Percentiles rank a stretch among this genome's conserved stretches.
Evolutionary conservation across 2,888 invertebrate species (phyloP).

Genomic region (Tinea pellionella): DNA sequence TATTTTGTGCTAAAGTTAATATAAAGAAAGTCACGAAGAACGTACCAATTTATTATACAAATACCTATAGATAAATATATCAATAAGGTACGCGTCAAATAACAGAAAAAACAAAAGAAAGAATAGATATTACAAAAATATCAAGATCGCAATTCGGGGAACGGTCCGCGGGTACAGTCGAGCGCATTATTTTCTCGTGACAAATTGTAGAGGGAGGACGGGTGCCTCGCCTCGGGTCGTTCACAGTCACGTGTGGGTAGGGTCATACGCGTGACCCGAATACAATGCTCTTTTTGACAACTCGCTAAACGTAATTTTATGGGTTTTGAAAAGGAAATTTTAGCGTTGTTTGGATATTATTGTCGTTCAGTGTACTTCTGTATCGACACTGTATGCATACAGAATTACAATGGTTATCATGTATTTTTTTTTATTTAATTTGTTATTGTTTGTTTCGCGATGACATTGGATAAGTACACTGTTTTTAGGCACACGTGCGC

Average conservation of each 20-base stretch:
- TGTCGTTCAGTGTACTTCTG: neutral
- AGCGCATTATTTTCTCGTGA: slow-evolving; percentile 11
- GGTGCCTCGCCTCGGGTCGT: neutral
- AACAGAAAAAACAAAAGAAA: neutral
- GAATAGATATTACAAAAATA: slow-evolving; percentile 10
- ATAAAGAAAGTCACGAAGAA: too few species aligned
- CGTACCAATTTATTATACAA: too few species aligned
- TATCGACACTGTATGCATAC: neutral
- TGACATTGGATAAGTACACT: too few species aligned
- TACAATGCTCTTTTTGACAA: slow-evolving; percentile 13
- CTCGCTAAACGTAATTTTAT: slow-evolving; percentile 13
- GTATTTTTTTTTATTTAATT: neutral
- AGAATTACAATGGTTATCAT: neutral
- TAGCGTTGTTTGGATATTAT: slow-evolving; percentile 10
- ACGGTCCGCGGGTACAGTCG: slow-evolving; percentile 11
- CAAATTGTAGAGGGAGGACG: slow-evolving; percentile 8
- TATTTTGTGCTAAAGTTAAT: too few species aligned
- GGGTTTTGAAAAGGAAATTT: slow-evolving; percentile 13
- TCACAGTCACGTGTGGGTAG: slow-evolving; percentile 4
- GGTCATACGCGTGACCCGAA: slow-evolving; percentile 10
- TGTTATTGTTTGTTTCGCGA: neutral
- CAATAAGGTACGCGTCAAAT: neutral
- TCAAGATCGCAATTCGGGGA: slow-evolving; percentile 4
- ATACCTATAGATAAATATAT: neutral
- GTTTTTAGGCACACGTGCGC: too few species aligned